phyloP scores from a whole-genome alignment of 2,888 invertebrate species.

The Ornithoptera alexandrae region DNA sequence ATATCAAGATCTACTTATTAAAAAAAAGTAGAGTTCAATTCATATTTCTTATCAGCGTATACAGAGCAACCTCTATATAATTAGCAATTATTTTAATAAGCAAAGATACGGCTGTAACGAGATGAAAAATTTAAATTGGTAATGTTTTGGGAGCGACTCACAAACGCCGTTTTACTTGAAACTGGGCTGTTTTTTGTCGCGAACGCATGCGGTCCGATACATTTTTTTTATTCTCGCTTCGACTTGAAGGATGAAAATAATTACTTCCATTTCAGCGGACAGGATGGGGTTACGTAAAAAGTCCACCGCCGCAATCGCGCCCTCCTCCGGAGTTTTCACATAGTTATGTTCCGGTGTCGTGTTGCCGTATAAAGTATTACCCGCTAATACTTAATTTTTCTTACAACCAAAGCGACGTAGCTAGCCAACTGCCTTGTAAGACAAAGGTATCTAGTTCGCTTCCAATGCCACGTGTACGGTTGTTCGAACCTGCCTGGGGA shows the following conservation, averaged over 20 bases:
- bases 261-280: conserved; percentile 58
- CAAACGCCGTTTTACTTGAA: conserved; percentile 11
- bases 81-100: conserved; percentile 23
- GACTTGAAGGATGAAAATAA: conserved; percentile 51
- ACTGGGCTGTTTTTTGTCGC: conserved; percentile 18
- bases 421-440: not conserved
- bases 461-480: not conserved
- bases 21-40: not conserved
- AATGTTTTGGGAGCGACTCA: conserved; percentile 28
- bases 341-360: conserved; percentile 60
- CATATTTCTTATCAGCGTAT: not conserved
- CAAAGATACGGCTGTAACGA: conserved; percentile 15
- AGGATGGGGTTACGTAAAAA: conserved; percentile 55
- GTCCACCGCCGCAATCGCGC: conserved; percentile 44
- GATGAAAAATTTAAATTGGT: conserved; percentile 18
- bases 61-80: not conserved
- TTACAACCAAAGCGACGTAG: not conserved
- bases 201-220: conserved; percentile 6
- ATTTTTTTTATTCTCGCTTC: conserved; percentile 24
- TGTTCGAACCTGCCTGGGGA: not conserved
- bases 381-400: not conserved
- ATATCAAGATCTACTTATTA: not conserved
- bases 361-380: conserved; percentile 42
- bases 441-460: not conserved
- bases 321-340: conserved; percentile 46